Evolutionary conservation across 2,797 vertebrate species (phyloP).

Genomic region (Synaphobranchus kaupii): DNA sequence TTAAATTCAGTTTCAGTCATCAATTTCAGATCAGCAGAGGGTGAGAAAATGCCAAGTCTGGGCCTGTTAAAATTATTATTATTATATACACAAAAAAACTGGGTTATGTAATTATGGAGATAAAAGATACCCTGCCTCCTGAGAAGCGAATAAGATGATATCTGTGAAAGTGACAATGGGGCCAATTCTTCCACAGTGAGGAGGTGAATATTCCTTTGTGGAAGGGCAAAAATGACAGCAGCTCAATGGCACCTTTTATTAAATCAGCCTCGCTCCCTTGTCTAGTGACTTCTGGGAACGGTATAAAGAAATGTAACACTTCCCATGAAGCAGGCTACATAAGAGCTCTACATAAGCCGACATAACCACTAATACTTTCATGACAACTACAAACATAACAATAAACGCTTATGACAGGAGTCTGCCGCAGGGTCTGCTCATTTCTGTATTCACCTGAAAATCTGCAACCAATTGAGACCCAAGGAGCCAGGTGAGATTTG

Average conservation of each 20-base stretch:
- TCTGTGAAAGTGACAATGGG: not conserved
- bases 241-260: not conserved
- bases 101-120: slow-evolving; percentile 68
- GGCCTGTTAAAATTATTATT: slow-evolving; percentile 59
- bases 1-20: slow-evolving; percentile 77
- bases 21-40: slow-evolving; percentile 72
- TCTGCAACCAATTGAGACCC: not conserved
- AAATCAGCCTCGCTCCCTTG: not conserved
- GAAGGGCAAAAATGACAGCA: not conserved
- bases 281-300: not conserved
- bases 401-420: not conserved
- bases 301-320: not conserved
- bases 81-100: slow-evolving; percentile 70
- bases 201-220: not conserved
- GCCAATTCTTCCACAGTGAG: not conserved
- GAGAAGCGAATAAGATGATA: slow-evolving; percentile 60
- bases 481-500: not conserved
- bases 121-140: slow-evolving; percentile 62
- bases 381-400: not conserved
- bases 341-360: not conserved
- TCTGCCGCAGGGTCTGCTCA: not conserved
- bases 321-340: not conserved
- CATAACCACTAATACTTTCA: not conserved
- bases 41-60: slow-evolving; percentile 70
- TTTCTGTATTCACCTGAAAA: not conserved